phyloP scores from a whole-genome alignment of 2,888 invertebrate species.

The Eugnorisma glareosa region DNA sequence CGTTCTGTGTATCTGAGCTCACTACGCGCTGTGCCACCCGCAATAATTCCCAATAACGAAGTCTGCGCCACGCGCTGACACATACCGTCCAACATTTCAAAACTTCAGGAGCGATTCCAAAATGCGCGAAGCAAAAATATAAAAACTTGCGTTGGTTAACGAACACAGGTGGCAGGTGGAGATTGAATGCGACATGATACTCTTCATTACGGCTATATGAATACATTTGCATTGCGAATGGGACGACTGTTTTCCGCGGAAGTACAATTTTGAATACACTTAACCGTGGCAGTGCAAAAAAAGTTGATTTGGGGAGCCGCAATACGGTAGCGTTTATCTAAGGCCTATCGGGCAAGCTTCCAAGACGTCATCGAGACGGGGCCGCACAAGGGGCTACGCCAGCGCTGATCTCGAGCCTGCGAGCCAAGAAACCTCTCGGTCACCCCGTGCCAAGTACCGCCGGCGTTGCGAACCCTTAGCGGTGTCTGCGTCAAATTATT shows the following conservation, averaged over 20 bases:
- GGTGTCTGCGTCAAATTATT: conserved; percentile 56
- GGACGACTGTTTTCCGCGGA: conserved; percentile 59
- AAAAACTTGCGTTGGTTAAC: conserved; percentile 65
- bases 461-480: conserved; percentile 62
- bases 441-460: conserved; percentile 78
- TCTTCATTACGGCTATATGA: conserved; percentile 70
- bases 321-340: conserved; percentile 82
- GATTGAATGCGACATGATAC: conserved; percentile 71
- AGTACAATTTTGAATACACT: conserved; percentile 52
- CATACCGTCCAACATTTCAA: conserved; percentile 70
- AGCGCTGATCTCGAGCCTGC: conserved; percentile 72
- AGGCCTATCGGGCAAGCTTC: conserved; percentile 85
- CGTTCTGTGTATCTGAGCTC: conserved; percentile 33
- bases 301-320: conserved; percentile 69
- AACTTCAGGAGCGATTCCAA: conserved; percentile 65
- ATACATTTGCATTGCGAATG: conserved; percentile 71
- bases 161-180: conserved; percentile 64
- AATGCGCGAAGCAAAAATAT: conserved; percentile 61
- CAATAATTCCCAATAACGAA: conserved; percentile 71
- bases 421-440: conserved; percentile 78
- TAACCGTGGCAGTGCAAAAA: conserved; percentile 42
- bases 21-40: conserved; percentile 67
- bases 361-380: conserved; percentile 81
- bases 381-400: conserved; percentile 71
- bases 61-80: conserved; percentile 64